Evolutionary conservation across 2,888 invertebrate genomes (phyloP).

Genomic region (Agrilus mali): DNA sequence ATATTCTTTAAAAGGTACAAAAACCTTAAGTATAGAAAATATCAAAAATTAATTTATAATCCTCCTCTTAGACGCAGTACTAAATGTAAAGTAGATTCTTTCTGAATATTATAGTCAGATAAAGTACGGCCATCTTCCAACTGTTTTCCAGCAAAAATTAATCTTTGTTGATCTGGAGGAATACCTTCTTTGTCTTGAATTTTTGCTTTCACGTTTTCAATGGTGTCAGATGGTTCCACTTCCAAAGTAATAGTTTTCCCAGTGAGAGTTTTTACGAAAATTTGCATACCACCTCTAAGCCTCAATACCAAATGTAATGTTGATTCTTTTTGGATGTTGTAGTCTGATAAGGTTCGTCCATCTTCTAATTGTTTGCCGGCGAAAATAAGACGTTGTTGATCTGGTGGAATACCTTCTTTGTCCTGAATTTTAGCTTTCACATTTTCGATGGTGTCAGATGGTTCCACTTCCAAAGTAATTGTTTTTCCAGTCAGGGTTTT

Average conservation of each 20-base stretch:
- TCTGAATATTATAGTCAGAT: constrained; percentile 77
- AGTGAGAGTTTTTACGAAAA: constrained; percentile 43
- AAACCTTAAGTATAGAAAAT: background rate
- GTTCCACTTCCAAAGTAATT: constrained; percentile 42
- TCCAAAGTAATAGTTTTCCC: constrained; percentile 41
- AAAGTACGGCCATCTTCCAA: constrained; percentile 23
- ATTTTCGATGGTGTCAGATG: constrained; percentile 46
- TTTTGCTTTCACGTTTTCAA: constrained; percentile 49
- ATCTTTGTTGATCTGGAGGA: constrained; percentile 76
- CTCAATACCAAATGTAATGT: constrained; percentile 42
- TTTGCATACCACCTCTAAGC: constrained; percentile 45
- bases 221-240: constrained; percentile 43
- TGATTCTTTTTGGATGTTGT: constrained; percentile 50
- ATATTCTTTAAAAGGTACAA: constrained; percentile 1
- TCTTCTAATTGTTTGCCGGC: constrained; percentile 62
- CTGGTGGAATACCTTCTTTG: constrained; percentile 79
- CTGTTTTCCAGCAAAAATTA: constrained; percentile 85
- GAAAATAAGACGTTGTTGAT: constrained; percentile 75
- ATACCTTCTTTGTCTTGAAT: constrained; percentile 86
- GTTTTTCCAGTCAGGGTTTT: constrained; percentile 47
- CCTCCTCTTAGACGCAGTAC: constrained; percentile 63
- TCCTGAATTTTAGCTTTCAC: constrained; percentile 43
- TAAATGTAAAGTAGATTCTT: constrained; percentile 84
- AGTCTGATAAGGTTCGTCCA: constrained; percentile 48
- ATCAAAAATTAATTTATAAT: constrained; percentile 5